These are phyloP conservation scores for Anguilla anguilla DNA, from an alignment of 2,797 vertebrate species.

Conservation along the genomic window DNA sequence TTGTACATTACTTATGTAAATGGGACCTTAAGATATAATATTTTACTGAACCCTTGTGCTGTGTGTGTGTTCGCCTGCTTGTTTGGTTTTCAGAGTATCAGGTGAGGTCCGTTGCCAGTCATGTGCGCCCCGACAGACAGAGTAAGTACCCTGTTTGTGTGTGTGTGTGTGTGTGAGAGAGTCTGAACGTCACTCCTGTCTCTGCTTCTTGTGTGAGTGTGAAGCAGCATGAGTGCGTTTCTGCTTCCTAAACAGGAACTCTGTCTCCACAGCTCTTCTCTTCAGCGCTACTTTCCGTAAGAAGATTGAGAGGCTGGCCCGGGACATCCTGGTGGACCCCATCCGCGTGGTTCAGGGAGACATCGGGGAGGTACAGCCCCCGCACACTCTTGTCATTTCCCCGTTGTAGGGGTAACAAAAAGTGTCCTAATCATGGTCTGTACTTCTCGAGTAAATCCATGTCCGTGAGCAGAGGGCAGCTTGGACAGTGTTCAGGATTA, in stretches of 20 bases:
- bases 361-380: constrained; percentile 88
- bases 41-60: not conserved
- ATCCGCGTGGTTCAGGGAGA: constrained; percentile 98
- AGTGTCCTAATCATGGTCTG: not conserved
- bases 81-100: constrained; percentile 85
- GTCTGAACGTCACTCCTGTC: not conserved
- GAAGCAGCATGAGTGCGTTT: not conserved
- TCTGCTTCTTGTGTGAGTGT: not conserved
- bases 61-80: not conserved
- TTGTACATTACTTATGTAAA: not conserved
- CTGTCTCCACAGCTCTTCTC: constrained; percentile 80
- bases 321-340: constrained; percentile 93
- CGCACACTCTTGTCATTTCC: not conserved
- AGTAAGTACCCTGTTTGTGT: constrained; percentile 75
- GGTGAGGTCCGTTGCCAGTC: constrained; percentile 93
- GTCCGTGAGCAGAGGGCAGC: not conserved
- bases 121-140: constrained; percentile 95
- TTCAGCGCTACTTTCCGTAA: constrained; percentile 98
- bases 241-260: not conserved
- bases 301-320: constrained; percentile 94
- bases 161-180: not conserved
- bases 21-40: not conserved
- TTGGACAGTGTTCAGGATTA: not conserved
- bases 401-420: not conserved
- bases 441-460: not conserved